A percentile compares a stretch with the other conserved stretches of the same genome.
phyloP scores from a whole-genome alignment of 2,888 invertebrate species.

The Branchipolynoe longqiensis region DNA sequence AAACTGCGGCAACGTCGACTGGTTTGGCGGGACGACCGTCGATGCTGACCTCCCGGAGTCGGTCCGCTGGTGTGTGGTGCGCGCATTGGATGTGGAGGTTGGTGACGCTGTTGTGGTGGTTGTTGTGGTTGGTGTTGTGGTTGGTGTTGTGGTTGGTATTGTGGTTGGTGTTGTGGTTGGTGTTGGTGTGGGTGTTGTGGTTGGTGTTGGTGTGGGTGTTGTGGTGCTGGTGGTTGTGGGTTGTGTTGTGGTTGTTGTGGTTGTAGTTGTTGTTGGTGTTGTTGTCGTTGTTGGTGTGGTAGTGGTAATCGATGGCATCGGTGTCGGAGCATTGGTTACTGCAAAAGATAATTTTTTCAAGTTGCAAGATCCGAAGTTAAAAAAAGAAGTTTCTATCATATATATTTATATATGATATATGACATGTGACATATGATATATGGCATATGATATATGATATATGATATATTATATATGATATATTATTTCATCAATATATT shows the following conservation, averaged over 20 bases:
- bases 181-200: not conserved
- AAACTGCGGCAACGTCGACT: not conserved
- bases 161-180: slow-evolving; percentile 15
- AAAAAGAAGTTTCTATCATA: too few relatives aligned
- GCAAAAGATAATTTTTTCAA: slow-evolving; percentile 24
- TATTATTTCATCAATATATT: too few relatives aligned
- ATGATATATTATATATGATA: too few relatives aligned
- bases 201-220: slow-evolving; percentile 5
- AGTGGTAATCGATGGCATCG: slow-evolving; percentile 21
- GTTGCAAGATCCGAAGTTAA: too few relatives aligned
- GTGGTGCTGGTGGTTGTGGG: slow-evolving; percentile 19
- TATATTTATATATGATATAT: too few relatives aligned
- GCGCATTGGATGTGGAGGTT: not conserved
- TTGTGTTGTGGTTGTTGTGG: slow-evolving; percentile 7
- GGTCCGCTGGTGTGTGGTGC: not conserved
- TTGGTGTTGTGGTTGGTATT: slow-evolving; percentile 11
- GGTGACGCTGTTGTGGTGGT: not conserved
- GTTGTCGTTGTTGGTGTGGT: slow-evolving; percentile 10
- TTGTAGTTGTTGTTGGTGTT: not conserved
- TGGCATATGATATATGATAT: too few relatives aligned
- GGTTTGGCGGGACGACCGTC: not conserved
- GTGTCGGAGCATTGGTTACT: slow-evolving; percentile 46
- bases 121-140: not conserved
- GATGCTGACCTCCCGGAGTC: not conserved
- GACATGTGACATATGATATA: too few relatives aligned